Conservation (phyloP, 2,888 invertebrate genomes). For the Cyaniris semiargus region DNA sequence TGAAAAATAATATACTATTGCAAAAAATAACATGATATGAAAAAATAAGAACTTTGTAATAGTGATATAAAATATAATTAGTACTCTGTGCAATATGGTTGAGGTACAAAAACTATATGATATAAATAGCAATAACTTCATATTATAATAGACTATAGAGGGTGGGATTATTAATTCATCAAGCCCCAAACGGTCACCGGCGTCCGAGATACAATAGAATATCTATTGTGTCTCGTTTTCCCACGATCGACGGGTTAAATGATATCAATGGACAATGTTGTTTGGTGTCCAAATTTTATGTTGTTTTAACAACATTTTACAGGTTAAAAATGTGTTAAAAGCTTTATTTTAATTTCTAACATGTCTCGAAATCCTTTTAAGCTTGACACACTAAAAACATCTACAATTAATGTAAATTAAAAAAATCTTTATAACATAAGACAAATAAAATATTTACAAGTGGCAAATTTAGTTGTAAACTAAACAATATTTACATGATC, state of each 20-base stretch:
- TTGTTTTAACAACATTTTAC: not conserved
- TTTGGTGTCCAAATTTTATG: not conserved
- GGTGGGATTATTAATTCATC: not conserved
- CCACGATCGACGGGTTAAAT: too few species aligned
- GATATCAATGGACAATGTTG: not conserved
- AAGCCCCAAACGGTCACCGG: too few species aligned
- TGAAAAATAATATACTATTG: not conserved
- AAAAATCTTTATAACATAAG: not conserved
- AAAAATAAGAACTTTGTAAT: not conserved
- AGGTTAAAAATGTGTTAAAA: too few species aligned
- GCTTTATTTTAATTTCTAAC: not conserved
- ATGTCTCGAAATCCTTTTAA: not conserved
- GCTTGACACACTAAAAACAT: not conserved
- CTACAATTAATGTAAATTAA: not conserved
- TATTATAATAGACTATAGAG: not conserved
- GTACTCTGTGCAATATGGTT: conserved; percentile 1
- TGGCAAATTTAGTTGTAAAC: conserved; percentile 3
- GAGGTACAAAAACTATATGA: not conserved
- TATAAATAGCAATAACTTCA: not conserved
- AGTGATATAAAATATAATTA: not conserved
- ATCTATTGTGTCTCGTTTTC: too few species aligned
- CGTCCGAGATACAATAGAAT: too few species aligned
- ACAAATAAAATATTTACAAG: conserved; percentile 2
- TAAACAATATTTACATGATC: conserved; percentile 12
- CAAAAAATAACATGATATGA: conserved; percentile 8